These are phyloP conservation scores for Halcyon badia DNA, from an alignment of 2,797 vertebrate genomes.

Conservation along the genomic window DNA sequence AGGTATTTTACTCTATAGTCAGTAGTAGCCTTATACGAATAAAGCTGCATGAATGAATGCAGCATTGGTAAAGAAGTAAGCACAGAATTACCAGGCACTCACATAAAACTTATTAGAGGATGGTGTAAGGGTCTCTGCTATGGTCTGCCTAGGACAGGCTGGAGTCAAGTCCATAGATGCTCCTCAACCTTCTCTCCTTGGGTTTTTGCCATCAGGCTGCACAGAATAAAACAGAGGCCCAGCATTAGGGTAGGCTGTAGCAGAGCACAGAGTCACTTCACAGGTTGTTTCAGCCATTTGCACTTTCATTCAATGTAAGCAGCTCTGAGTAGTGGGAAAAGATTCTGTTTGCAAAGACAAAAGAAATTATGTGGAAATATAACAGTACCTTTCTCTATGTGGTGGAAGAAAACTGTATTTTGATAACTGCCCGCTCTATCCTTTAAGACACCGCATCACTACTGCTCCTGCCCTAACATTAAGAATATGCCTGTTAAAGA, in stretches of 20 bases:
- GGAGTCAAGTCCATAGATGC: neutral
- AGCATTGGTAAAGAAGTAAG: neutral
- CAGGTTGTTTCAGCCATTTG: neutral
- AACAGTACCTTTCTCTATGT: neutral
- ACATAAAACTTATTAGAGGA: neutral
- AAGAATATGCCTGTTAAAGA: neutral
- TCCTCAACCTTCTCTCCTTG: neutral
- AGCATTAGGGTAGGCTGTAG: neutral
- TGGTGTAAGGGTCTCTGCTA: neutral
- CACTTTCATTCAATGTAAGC: too few species aligned
- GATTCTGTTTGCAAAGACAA: neutral
- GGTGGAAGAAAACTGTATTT: neutral
- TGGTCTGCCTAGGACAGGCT: neutral
- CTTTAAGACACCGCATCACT: neutral
- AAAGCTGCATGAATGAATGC: neutral
- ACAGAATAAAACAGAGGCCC: neutral
- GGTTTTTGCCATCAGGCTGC: neutral
- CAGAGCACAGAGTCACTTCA: neutral
- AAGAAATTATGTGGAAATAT: neutral
- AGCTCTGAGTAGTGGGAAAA: neutral
- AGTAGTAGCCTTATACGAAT: neutral
- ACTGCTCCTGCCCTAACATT: neutral
- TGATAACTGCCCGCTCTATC: neutral
- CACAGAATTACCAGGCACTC: neutral
- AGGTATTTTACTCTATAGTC: neutral